Percentiles rank a stretch among this genome's conserved stretches.
These are phyloP conservation scores for Cettia cetti DNA, from an alignment of 2,113 vertebrate species.

Conservation along the genomic window DNA sequence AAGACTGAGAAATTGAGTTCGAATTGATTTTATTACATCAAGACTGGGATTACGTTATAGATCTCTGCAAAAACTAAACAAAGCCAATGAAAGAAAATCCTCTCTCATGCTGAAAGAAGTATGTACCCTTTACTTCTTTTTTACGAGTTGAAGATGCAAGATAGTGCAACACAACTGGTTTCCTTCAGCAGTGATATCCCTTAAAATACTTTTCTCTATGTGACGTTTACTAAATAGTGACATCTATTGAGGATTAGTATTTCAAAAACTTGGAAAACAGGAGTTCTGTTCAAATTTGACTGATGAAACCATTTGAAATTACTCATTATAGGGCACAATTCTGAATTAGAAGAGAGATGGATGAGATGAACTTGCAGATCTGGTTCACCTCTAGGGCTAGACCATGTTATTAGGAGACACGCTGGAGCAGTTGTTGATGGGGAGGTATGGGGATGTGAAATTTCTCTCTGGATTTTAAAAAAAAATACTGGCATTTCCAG, in stretches of 20 bases:
- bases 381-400: neutral
- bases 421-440: neutral
- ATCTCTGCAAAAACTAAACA: neutral
- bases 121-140: neutral
- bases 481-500: neutral
- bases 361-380: neutral
- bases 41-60: neutral
- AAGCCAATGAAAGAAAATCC: neutral
- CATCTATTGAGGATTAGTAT: neutral
- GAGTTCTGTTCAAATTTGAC: neutral
- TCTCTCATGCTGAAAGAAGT: neutral
- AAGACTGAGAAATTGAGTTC: neutral
- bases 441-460: neutral
- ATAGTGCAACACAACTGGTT: neutral
- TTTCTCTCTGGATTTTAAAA: neutral
- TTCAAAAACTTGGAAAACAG: neutral
- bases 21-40: neutral
- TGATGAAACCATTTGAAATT: neutral
- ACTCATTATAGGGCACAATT: neutral
- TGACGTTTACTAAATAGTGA: conserved; percentile 10
- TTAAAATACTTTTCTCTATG: neutral
- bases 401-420: neutral
- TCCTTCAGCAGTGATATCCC: neutral
- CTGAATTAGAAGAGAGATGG: neutral
- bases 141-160: neutral